Evolutionary conservation across 1,140 invertebrate genomes (phyloP).

Genomic region (Dendroctonus valens): DNA sequence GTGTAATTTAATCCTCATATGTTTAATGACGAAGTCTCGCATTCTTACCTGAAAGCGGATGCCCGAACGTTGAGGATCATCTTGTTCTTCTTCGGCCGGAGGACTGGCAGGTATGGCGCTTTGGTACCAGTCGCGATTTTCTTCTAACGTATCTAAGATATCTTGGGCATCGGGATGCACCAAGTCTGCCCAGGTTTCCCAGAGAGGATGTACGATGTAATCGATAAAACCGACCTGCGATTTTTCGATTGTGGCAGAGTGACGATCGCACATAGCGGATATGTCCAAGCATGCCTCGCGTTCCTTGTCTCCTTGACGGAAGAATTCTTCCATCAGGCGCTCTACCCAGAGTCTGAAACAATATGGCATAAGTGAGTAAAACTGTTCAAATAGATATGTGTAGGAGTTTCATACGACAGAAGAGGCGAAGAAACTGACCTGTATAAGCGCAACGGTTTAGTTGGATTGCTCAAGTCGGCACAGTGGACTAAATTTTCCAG

Average conservation of each 20-base stretch:
- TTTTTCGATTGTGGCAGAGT: constrained; percentile 96
- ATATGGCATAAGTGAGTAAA: not conserved
- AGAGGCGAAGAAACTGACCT: constrained; percentile 39
- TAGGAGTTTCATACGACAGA: not conserved
- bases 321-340: constrained; percentile 96
- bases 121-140: constrained; percentile 98
- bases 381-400: not conserved
- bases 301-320: constrained; percentile 93
- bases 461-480: constrained; percentile 97
- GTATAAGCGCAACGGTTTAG: constrained; percentile 94
- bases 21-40: not conserved
- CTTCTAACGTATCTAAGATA: constrained; percentile 95
- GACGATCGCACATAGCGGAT: constrained; percentile 96
- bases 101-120: constrained; percentile 80
- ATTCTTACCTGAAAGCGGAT: constrained; percentile 59
- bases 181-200: constrained; percentile 99
- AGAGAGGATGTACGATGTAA: constrained; percentile 98
- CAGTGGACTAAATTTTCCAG: constrained; percentile 99
- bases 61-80: constrained; percentile 40
- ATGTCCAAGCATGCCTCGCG: constrained; percentile 92
- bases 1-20: not conserved
- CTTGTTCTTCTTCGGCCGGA: constrained; percentile 54
- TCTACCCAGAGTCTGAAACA: constrained; percentile 76
- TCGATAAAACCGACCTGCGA: constrained; percentile 99
- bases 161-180: constrained; percentile 98